A percentile compares a stretch with the other conserved stretches of the same genome.
Conservation (phyloP, 2,888 invertebrate genomes). For the Aporophyla lueneburgensis region DNA sequence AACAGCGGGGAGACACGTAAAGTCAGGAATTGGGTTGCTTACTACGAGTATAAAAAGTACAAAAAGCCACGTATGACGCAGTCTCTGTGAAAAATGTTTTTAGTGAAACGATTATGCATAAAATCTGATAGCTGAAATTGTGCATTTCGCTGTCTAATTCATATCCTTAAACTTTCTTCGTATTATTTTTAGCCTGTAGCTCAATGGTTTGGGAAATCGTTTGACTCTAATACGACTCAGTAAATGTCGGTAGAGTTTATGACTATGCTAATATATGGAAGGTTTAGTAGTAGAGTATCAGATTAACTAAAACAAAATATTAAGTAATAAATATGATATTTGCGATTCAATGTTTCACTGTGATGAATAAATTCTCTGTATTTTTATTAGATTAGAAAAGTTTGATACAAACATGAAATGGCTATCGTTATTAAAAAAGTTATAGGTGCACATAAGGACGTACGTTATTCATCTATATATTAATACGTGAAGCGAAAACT, state of each 20-base stretch:
- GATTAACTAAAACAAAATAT: background rate
- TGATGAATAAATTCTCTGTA: background rate
- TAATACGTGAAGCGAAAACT: no score
- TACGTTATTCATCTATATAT: background rate
- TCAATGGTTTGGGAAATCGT: background rate
- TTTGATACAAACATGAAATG: background rate
- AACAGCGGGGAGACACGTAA: slow-evolving; percentile 73
- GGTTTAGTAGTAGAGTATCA: no score
- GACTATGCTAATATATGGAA: no score
- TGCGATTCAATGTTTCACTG: no score
- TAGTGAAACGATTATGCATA: slow-evolving; percentile 25
- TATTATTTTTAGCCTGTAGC: slow-evolving; percentile 26
- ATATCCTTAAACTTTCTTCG: no score
- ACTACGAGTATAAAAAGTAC: slow-evolving; percentile 48
- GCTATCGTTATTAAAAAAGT: background rate
- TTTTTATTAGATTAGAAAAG: background rate
- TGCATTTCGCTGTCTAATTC: no score
- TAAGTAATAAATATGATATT: no score
- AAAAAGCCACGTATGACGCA: slow-evolving; percentile 48
- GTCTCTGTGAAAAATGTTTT: slow-evolving; percentile 36
- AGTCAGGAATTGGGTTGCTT: slow-evolving; percentile 67
- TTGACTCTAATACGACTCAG: background rate
- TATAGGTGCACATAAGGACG: background rate
- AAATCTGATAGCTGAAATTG: background rate
- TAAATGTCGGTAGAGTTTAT: no score